phyloP scores from a whole-genome alignment of 2,797 vertebrate genomes.

The Octomys mimax region DNA sequence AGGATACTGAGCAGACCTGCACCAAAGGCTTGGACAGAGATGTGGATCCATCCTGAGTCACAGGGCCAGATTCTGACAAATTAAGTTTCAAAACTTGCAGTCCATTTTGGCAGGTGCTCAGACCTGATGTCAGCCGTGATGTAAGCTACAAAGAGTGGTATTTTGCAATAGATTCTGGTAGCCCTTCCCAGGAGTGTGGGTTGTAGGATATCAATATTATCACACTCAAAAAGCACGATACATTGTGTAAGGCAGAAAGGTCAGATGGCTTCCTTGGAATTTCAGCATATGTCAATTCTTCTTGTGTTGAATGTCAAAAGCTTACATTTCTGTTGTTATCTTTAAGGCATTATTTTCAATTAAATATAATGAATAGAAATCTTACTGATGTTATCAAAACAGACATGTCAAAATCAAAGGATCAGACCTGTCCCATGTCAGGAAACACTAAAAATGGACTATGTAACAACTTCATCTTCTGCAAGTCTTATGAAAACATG shows the following conservation, averaged over 20 bases:
- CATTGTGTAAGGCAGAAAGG: slow-evolving; percentile 51
- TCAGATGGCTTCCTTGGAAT: slow-evolving; percentile 1
- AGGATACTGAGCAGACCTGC: neutral
- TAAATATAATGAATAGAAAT: slow-evolving; percentile 65
- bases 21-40: slow-evolving; percentile 56
- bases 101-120: slow-evolving; percentile 65
- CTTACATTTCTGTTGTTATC: slow-evolving; percentile 50
- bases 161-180: slow-evolving; percentile 77
- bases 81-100: slow-evolving; percentile 68
- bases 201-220: slow-evolving; percentile 73
- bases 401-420: slow-evolving; percentile 29
- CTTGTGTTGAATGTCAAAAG: slow-evolving; percentile 18
- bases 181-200: slow-evolving; percentile 63
- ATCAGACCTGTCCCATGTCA: neutral
- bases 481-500: neutral
- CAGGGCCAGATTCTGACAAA: slow-evolving; percentile 61
- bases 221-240: slow-evolving; percentile 15
- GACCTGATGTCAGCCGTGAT: slow-evolving; percentile 71
- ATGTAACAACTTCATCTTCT: slow-evolving; percentile 27
- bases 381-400: slow-evolving; percentile 38
- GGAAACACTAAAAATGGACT: slow-evolving; percentile 52
- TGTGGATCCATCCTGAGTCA: slow-evolving; percentile 50
- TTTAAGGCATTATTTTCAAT: slow-evolving; percentile 57
- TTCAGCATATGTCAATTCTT: neutral
- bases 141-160: slow-evolving; percentile 72